A percentile compares a stretch with the other conserved stretches of the same genome.
phyloP scores from a whole-genome alignment of 92 coral and sea anemone species.

The Umimayanthus chanpuru region DNA sequence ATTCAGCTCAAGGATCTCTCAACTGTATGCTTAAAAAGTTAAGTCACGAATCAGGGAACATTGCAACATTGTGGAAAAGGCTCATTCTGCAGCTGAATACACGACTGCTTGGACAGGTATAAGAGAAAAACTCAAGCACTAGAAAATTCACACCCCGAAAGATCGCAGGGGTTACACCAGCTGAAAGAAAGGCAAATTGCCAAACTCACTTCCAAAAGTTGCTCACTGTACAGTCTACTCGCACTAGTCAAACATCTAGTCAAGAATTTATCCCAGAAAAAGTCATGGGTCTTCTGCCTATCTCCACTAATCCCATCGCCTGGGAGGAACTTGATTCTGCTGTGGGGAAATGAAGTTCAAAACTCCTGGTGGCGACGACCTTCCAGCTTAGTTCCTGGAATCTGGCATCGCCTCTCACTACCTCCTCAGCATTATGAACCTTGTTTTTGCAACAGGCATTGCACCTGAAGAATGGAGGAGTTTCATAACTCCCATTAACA shows the following conservation, averaged over 20 bases:
- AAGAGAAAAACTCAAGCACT: not conserved
- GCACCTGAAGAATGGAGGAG: constrained; percentile 25
- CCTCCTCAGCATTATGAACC: constrained; percentile 21
- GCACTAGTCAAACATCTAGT: not conserved
- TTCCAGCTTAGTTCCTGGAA: constrained; percentile 7
- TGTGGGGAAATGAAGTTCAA: not conserved
- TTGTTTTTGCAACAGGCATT: constrained; percentile 19
- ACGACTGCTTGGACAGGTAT: not conserved
- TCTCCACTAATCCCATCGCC: not conserved
- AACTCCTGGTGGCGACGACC: constrained; percentile 13
- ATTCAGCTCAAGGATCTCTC: not conserved
- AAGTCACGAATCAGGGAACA: not conserved
- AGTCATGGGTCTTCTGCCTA: not conserved
- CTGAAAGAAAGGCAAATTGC: not conserved
- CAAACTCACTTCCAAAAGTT: constrained; percentile 21
- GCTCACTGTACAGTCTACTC: not conserved
- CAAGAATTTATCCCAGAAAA: not conserved
- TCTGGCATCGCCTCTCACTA: constrained; percentile 22
- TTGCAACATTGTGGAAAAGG: constrained; percentile 9
- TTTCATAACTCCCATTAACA: constrained; percentile 4
- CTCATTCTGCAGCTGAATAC: constrained; percentile 20
- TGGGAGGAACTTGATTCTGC: not conserved
- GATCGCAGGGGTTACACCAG: not conserved
- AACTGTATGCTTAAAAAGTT: constrained; percentile 2
- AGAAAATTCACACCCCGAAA: not conserved